Conservation (phyloP, 1,140 invertebrate genomes). For the Drosophila biarmipes region DNA sequence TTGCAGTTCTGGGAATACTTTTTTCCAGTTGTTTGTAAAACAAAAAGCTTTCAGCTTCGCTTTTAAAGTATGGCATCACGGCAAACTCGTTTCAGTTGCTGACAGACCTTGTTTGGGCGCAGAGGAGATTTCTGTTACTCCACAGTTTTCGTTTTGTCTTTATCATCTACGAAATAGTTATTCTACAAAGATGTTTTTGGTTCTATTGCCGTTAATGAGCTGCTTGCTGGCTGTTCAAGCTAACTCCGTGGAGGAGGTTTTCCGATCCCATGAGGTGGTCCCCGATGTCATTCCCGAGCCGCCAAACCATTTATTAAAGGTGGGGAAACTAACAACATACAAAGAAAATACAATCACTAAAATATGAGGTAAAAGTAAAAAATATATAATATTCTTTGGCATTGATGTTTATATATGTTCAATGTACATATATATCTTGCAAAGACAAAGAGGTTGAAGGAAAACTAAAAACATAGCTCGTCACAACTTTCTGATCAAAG, state of each 20-base stretch:
- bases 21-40: conserved; percentile 16
- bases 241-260: conserved; percentile 41
- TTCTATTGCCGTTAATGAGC: conserved; percentile 20
- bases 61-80: conserved; percentile 42
- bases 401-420: neutral
- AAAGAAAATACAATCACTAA: neutral
- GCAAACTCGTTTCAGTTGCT: conserved; percentile 66
- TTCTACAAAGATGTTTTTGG: conserved; percentile 37
- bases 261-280: conserved; percentile 50
- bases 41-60: conserved; percentile 29
- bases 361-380: neutral
- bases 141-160: neutral
- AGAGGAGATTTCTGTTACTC: conserved; percentile 4
- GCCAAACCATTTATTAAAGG: conserved; percentile 64
- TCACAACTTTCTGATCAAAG: conserved; percentile 3
- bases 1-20: conserved; percentile 23
- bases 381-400: neutral
- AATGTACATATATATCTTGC: neutral
- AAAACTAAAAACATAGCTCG: neutral
- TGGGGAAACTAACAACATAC: conserved; percentile 17
- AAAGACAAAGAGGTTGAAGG: neutral
- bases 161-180: neutral
- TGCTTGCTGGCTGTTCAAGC: conserved; percentile 31
- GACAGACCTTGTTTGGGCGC: conserved; percentile 24
- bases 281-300: conserved; percentile 67